Evolutionary conservation across 2,888 invertebrate genomes (phyloP).

Genomic region (Heliconius cydno): DNA sequence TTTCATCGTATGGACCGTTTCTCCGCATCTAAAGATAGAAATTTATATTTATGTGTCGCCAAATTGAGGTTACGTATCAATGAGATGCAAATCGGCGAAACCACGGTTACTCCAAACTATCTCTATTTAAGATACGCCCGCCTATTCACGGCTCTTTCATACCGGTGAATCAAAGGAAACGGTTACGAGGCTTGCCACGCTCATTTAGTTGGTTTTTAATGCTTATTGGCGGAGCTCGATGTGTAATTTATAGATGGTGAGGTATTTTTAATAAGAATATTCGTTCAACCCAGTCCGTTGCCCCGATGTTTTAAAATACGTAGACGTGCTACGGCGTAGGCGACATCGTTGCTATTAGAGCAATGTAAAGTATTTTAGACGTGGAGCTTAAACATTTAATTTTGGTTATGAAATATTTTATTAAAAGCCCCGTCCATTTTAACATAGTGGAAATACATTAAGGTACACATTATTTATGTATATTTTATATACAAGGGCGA

Average conservation of each 20-base stretch:
- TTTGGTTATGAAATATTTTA: conserved; percentile 23
- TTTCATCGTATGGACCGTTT: conserved; percentile 24
- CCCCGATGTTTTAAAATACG: conserved; percentile 2
- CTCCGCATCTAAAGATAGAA: background rate
- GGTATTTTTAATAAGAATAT: conserved; percentile 10
- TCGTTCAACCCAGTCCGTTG: background rate
- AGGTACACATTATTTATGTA: conserved; percentile 4
- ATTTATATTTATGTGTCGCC: background rate
- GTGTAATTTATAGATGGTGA: conserved; percentile 14
- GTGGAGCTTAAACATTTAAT: conserved; percentile 14
- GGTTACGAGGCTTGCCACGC: background rate
- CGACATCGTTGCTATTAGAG: conserved; percentile 18
- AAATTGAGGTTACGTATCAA: conserved; percentile 6
- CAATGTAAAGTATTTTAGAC: conserved; percentile 24
- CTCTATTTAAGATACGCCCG: conserved; percentile 9
- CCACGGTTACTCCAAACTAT: conserved; percentile 17
- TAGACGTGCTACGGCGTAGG: conserved; percentile 27
- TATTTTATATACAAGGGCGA: background rate
- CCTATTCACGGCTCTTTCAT: conserved; percentile 26
- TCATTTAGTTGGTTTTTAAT: conserved; percentile 22
- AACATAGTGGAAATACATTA: conserved; percentile 23
- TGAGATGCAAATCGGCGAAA: conserved; percentile 16
- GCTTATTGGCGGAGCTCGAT: conserved; percentile 1
- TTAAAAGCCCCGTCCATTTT: conserved; percentile 17
- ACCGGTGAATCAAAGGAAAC: conserved; percentile 18